These are phyloP conservation scores for Trisateles emortualis DNA, from an alignment of 2,888 invertebrate genomes.

Conservation along the genomic window DNA sequence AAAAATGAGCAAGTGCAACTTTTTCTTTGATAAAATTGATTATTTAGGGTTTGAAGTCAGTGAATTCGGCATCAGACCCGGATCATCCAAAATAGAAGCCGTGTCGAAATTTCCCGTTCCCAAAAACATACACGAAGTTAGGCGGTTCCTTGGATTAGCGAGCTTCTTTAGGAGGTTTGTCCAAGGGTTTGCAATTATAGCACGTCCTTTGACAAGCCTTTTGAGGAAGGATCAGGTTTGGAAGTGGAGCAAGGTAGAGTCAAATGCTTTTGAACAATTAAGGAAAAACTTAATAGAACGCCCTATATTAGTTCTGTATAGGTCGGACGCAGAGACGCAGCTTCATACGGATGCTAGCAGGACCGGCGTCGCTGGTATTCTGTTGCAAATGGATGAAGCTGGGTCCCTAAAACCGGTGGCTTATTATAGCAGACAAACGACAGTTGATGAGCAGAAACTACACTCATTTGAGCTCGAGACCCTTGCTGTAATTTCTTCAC, in stretches of 20 bases:
- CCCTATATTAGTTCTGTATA: conserved; percentile 50
- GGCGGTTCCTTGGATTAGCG: conserved; percentile 12
- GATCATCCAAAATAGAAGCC: background rate
- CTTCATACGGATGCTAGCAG: conserved; percentile 61
- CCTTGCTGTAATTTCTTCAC: conserved; percentile 33
- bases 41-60: background rate
- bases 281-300: conserved; percentile 41
- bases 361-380: conserved; percentile 44
- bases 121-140: conserved; percentile 8
- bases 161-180: conserved; percentile 18
- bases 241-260: conserved; percentile 25
- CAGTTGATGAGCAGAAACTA: conserved; percentile 32
- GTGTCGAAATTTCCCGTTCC: background rate
- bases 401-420: conserved; percentile 28
- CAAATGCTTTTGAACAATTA: conserved; percentile 38
- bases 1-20: background rate
- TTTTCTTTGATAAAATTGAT: background rate
- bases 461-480: conserved; percentile 44
- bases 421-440: conserved; percentile 42
- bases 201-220: background rate
- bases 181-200: background rate
- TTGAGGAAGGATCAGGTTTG: conserved; percentile 22
- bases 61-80: background rate
- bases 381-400: conserved; percentile 45
- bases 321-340: conserved; percentile 42